Conservation (phyloP, 2,888 invertebrate genomes). For the Hemistola chrysoprasaria region DNA sequence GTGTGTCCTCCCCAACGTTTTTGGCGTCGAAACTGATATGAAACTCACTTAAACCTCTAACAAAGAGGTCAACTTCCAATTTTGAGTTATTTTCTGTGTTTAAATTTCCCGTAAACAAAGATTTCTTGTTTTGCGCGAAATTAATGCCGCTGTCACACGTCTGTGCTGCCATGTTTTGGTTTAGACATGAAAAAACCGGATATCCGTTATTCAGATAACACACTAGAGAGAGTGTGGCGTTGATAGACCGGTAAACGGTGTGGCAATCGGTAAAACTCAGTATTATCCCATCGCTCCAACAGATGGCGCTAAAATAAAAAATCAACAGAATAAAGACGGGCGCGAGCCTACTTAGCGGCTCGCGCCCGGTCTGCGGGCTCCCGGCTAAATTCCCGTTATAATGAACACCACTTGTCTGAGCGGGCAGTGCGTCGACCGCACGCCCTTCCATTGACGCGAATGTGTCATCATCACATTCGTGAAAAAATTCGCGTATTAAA, state of each 20-base stretch:
- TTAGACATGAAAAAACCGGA: conserved; percentile 10
- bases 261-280: conserved; percentile 17
- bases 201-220: too few relatives aligned
- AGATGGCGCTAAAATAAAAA: conserved; percentile 61
- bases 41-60: conserved; percentile 32
- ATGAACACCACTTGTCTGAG: conserved; percentile 74
- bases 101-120: conserved; percentile 29
- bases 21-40: conserved; percentile 34
- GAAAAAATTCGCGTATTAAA: conserved; percentile 66
- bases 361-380: conserved; percentile 62
- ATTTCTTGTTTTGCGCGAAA: conserved; percentile 28
- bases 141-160: conserved; percentile 52
- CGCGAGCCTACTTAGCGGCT: conserved; percentile 57
- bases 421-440: conserved; percentile 80
- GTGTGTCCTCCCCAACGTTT: conserved; percentile 10
- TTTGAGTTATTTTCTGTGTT: conserved; percentile 30
- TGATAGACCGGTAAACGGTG: conserved; percentile 36
- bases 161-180: conserved; percentile 70
- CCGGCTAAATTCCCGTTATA: conserved; percentile 79
- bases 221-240: too few relatives aligned
- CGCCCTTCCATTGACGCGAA: conserved; percentile 75
- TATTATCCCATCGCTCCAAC: conserved; percentile 7
- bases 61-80: conserved; percentile 30
- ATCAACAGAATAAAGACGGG: conserved; percentile 37
- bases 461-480: conserved; percentile 70